These are phyloP conservation scores for Octopus bimaculoides DNA, from an alignment of 1,140 invertebrate species.

Conservation along the genomic window DNA sequence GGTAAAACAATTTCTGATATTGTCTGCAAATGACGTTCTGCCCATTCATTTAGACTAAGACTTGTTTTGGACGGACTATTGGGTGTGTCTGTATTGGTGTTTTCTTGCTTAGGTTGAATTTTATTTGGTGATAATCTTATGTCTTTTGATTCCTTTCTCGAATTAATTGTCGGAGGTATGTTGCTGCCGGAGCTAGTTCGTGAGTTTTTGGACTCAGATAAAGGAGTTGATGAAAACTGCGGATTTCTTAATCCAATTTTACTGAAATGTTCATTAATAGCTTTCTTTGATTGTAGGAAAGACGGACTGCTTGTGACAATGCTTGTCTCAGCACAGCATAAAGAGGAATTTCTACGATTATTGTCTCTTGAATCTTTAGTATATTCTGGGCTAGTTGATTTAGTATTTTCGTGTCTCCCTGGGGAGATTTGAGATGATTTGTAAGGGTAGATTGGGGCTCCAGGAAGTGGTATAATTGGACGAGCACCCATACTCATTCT, in stretches of 20 bases:
- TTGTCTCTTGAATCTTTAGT: background rate
- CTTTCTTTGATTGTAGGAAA: background rate
- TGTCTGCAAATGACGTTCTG: background rate
- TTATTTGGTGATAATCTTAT: background rate
- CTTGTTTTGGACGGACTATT: background rate
- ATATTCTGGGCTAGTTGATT: background rate
- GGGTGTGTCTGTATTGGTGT: background rate
- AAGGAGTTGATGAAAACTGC: background rate
- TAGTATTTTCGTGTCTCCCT: background rate
- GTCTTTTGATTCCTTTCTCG: background rate
- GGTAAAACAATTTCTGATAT: background rate
- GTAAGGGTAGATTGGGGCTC: background rate
- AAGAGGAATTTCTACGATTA: background rate
- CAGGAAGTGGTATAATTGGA: no score
- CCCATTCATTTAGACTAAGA: background rate
- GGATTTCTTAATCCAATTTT: background rate
- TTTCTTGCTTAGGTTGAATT: background rate
- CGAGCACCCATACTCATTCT: background rate
- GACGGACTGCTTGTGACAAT: background rate
- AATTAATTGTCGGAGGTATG: background rate
- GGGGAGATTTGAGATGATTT: background rate
- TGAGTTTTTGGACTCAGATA: background rate
- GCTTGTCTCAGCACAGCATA: background rate
- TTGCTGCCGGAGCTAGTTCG: background rate
- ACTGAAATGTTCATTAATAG: background rate